phyloP scores from a whole-genome alignment of 2,113 vertebrate species.

The Leucosticte australis region DNA sequence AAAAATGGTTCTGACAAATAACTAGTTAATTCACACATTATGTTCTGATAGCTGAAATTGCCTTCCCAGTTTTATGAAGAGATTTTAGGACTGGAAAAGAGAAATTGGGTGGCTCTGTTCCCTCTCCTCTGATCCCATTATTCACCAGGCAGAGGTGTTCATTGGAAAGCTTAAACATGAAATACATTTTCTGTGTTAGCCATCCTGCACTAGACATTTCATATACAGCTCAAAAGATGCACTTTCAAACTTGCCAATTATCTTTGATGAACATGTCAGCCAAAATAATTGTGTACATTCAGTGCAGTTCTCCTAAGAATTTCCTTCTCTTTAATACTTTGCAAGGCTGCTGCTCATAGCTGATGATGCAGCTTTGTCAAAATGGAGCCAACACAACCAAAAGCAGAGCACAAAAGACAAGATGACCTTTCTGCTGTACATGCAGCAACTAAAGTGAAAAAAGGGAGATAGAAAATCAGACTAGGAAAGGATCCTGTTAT shows the following conservation, averaged over 20 bases:
- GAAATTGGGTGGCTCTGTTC: not conserved
- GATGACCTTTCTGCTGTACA: not conserved
- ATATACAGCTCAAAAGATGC: not conserved
- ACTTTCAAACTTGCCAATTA: conserved; percentile 39
- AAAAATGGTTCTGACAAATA: not conserved
- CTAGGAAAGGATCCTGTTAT: not conserved
- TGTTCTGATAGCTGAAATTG: not conserved
- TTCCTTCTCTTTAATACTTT: not conserved
- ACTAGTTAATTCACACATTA: not conserved
- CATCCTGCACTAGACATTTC: not conserved
- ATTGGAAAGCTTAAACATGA: not conserved
- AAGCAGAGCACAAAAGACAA: not conserved
- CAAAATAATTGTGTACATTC: not conserved
- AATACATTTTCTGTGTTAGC: not conserved
- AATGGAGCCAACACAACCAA: not conserved
- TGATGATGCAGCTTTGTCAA: not conserved
- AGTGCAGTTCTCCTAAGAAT: not conserved
- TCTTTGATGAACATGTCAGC: not conserved
- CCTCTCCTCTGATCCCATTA: not conserved
- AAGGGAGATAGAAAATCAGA: not conserved
- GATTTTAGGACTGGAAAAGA: not conserved
- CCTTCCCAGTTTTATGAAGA: not conserved
- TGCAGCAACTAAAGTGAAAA: not conserved
- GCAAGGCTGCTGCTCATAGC: not conserved
- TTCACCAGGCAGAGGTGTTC: not conserved